Evolutionary conservation across 1,140 invertebrate genomes (phyloP), one percentile per base, ranked within the genome.

Genomic region (Teleogryllus occipitalis): DNA sequence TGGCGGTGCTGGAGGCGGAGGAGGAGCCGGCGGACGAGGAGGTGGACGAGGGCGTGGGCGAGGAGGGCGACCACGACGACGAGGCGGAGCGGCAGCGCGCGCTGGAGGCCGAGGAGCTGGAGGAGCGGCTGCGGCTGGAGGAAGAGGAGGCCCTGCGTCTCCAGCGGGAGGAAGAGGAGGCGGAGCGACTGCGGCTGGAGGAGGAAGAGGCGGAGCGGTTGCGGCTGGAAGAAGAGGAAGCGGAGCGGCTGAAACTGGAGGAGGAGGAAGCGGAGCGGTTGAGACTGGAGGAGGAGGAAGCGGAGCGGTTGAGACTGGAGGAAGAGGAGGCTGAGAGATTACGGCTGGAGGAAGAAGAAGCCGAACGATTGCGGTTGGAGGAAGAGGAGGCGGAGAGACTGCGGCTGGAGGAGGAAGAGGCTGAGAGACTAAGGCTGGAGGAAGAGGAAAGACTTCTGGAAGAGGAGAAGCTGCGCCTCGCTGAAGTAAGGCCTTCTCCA

Each of bases 1-100:
- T 86, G 72, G 85, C 87, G 15, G 85, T 81, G 80, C 87, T 88
- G 83, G 88, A 88, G 80, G 85, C 87, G 77, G 86, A 82, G 82
- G 79, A 54, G 75, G 73, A 76, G 14, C 83, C 83, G 22, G 14
- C 46, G 47, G 65, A 82, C 12, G 81, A 82, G 74, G 80, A 82
- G 8, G 81, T 80, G 73, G 81, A 81, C 77, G 80, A 83, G 81
- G 80, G 78, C 48, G 54, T 79, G 79, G 80, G 80, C 46, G 81
- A 83, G 78, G 27, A 54, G 48, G 80, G 79, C 21, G 82, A 81
- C 54, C 65, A 79, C 8, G 80, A 81, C 54, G 21, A 49, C 15
- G 81, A 83, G 80, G 49, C n/a, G 79, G 74, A 77, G 74, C 27
- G 47, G 27, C 80, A 79, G 18, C n/a, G 48, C 46, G 76, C 47